Percentiles rank a stretch among this genome's conserved stretches.
phyloP scores from a whole-genome alignment of 2,888 invertebrate species.

The Netelia melanura region DNA sequence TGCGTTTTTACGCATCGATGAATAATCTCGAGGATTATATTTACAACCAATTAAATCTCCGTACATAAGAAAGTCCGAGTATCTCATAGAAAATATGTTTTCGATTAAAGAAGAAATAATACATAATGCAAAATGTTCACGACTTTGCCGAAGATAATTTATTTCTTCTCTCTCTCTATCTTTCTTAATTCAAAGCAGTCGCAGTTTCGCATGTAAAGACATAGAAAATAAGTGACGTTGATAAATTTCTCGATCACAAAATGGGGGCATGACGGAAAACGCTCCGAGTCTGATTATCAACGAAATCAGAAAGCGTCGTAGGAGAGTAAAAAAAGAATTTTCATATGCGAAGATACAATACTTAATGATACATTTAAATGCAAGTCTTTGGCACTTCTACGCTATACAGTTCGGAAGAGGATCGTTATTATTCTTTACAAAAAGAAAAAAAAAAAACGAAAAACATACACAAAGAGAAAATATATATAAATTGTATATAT shows the following conservation, averaged over 20 bases:
- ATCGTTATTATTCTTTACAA: slow-evolving; percentile 44
- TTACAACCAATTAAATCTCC: slow-evolving; percentile 70
- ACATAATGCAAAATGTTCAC: slow-evolving; percentile 11
- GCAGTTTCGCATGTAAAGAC: slow-evolving; percentile 14
- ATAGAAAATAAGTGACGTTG: slow-evolving; percentile 36
- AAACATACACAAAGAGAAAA: slow-evolving; percentile 1
- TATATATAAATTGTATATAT: not conserved
- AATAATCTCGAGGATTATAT: slow-evolving; percentile 66
- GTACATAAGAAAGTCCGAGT: slow-evolving; percentile 59
- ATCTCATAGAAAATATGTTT: slow-evolving; percentile 58
- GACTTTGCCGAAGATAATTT: slow-evolving; percentile 19
- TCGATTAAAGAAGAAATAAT: slow-evolving; percentile 16
- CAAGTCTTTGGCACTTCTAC: slow-evolving; percentile 82
- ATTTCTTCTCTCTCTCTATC: slow-evolving; percentile 17
- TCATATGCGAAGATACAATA: slow-evolving; percentile 68
- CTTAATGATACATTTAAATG: slow-evolving; percentile 79
- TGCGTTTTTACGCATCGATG: slow-evolving; percentile 42
- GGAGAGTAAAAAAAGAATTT: slow-evolving; percentile 45
- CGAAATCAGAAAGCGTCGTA: slow-evolving; percentile 25
- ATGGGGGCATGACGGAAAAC: not conserved
- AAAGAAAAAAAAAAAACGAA: slow-evolving; percentile 47
- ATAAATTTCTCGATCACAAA: slow-evolving; percentile 2
- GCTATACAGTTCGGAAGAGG: slow-evolving; percentile 64
- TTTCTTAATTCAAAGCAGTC: slow-evolving; percentile 1
- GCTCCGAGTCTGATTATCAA: not conserved